Conservation (phyloP, 2,888 invertebrate species). For the Chouioia cunea region DNA sequence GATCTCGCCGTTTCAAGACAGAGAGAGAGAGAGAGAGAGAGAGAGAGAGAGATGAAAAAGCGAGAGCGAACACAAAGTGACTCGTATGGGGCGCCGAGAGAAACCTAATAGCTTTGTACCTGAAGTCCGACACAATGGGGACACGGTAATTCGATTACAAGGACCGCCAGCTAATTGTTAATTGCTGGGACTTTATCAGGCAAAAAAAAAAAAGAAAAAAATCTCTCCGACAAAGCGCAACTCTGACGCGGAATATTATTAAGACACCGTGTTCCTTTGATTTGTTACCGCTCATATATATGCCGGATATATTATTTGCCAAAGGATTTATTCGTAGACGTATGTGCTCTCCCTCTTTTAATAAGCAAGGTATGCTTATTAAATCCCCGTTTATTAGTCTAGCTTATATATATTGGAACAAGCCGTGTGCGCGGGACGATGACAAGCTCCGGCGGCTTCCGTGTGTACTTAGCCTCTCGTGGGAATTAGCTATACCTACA, state of each 20-base stretch:
- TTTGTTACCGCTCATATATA: conserved; percentile 21
- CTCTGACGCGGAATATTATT: conserved; percentile 60
- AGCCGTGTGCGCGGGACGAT: too few relatives aligned
- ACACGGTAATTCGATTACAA: conserved; percentile 68
- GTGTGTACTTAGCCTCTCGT: too few relatives aligned
- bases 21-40: conserved; percentile 45
- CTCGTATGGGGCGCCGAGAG: conserved; percentile 43
- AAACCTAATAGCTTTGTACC: conserved; percentile 68
- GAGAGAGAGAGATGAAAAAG: neutral
- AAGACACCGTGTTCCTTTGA: conserved; percentile 55
- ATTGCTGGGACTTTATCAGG: conserved; percentile 57
- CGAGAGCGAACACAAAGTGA: neutral
- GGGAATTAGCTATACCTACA: too few relatives aligned
- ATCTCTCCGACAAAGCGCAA: conserved; percentile 61
- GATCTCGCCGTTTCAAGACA: conserved; percentile 54
- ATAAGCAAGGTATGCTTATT: conserved; percentile 13
- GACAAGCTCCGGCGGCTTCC: too few relatives aligned
- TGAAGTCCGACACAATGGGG: conserved; percentile 64
- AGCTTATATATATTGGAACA: too few relatives aligned
- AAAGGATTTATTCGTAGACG: neutral
- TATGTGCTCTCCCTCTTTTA: neutral
- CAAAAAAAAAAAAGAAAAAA: conserved; percentile 27
- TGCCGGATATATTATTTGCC: conserved; percentile 6
- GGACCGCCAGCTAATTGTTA: conserved; percentile 69
- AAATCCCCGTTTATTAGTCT: too few relatives aligned